Evolutionary conservation across 1,140 invertebrate species (phyloP).

Genomic region (Drosophila aff.): DNA sequence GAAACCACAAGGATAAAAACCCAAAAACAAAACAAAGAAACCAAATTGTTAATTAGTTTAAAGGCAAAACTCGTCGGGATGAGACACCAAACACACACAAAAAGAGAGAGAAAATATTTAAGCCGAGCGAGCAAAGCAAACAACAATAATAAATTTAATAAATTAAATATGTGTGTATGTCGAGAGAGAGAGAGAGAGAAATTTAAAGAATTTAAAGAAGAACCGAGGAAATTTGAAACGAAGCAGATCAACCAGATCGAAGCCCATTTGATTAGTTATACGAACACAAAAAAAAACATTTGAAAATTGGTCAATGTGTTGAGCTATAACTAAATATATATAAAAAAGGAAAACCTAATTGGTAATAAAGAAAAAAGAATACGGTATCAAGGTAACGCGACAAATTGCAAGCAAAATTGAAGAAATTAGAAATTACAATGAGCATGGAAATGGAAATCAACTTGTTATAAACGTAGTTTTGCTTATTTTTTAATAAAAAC

Average conservation of each 20-base stretch:
- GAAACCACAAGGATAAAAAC: slow-evolving; percentile 11
- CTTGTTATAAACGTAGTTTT: slow-evolving; percentile 85
- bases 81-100: slow-evolving; percentile 32
- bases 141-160: slow-evolving; percentile 83
- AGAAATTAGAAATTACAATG: slow-evolving; percentile 60
- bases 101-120: slow-evolving; percentile 62
- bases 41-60: slow-evolving; percentile 81
- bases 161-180: slow-evolving; percentile 69
- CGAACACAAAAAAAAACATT: slow-evolving; percentile 53
- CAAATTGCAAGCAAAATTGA: slow-evolving; percentile 64
- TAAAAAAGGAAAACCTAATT: slow-evolving; percentile 30
- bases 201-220: slow-evolving; percentile 77
- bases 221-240: slow-evolving; percentile 48
- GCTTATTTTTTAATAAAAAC: slow-evolving; percentile 85
- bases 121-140: slow-evolving; percentile 75
- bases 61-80: slow-evolving; percentile 58
- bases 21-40: slow-evolving; percentile 37
- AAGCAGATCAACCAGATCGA: slow-evolving; percentile 55
- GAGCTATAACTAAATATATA: slow-evolving; percentile 40
- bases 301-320: slow-evolving; percentile 59
- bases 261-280: slow-evolving; percentile 76
- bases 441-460: slow-evolving; percentile 80
- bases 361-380: slow-evolving; percentile 22
- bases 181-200: slow-evolving; percentile 52
- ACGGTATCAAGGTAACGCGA: slow-evolving; percentile 42